Evolutionary conservation across 2,797 vertebrate genomes (phyloP), one percentile per base, ranked within the genome.

Genomic region (Coranthus polyacanthus): DNA sequence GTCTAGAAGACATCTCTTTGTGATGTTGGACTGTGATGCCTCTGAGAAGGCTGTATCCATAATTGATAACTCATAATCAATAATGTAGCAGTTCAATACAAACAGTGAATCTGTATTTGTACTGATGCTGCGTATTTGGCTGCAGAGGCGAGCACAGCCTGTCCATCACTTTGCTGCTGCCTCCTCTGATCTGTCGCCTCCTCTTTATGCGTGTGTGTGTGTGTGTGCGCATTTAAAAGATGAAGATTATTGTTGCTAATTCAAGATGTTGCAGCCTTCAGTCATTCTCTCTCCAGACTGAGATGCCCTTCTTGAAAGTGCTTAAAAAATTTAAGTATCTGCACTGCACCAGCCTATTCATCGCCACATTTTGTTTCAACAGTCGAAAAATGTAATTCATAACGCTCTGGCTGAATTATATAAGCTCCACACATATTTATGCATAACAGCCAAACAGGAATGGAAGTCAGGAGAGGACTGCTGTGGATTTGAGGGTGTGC

Each of bases 331-430:
- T 73, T 66, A 91, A 87, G 85, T 78, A 90, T 90, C 92, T 93
- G 92, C 90, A 93, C 79, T 92, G 91, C 92, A 91, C 85, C 88
- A 93, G 80, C 89, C 88, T 87, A 84, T 90, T 92, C 82, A 80
- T 79, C 36, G 66, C 71, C 84, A 72, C 59, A 73, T 84, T 89
- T 85, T 76, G 80, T 82, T 82, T 85, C 65, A 78, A 57, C 81
- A 84, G 87, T 87, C 51, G 29, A 88, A 82, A 91, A 90, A 81
- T 88, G 57, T 87, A 75, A 93, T 92, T 90, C 77, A 72, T 74
- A 87, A 87, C 16, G 32, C 77, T 86, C 78, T 77, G 52, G 68
- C 53, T 78, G 65, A 72, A 79, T 91, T 90, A 88, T 74, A 77
- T 89, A 90, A 90, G 63, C 47, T 34, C 12, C 72, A 74, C 77